Evolutionary conservation across 92 coral and sea anemone genomes (phyloP).

Genomic region (Parazoanthus swiftii): DNA sequence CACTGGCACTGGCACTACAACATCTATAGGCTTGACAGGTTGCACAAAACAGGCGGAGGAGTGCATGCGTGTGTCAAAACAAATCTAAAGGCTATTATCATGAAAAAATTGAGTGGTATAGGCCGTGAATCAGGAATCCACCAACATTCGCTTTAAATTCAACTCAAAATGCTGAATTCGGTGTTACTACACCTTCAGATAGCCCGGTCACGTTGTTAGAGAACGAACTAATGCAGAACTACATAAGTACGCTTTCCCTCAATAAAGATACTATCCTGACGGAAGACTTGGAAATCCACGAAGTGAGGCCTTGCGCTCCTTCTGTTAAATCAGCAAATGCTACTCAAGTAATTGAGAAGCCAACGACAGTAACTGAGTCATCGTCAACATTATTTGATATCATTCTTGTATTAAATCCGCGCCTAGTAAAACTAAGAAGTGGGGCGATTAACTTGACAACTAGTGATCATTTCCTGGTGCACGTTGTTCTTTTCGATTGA

Average conservation of each 20-base stretch:
- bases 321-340: conserved; percentile 35
- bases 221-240: background rate
- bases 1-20: conserved; percentile 10
- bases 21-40: background rate
- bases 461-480: conserved; percentile 41
- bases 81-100: background rate
- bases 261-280: conserved; percentile 1
- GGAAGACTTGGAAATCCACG: background rate
- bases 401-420: conserved; percentile 8
- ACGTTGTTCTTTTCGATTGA: background rate
- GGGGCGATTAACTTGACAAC: conserved; percentile 32
- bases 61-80: background rate
- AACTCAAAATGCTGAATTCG: background rate
- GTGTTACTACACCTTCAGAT: background rate
- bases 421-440: conserved; percentile 26
- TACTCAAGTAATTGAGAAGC: conserved; percentile 7
- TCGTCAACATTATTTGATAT: conserved; percentile 36
- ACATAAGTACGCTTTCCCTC: background rate
- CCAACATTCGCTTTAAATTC: background rate
- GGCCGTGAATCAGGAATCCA: background rate
- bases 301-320: conserved; percentile 26
- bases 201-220: background rate
- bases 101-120: background rate
- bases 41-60: conserved; percentile 11
- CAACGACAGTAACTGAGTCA: conserved; percentile 36